Evolutionary conservation across 2,888 invertebrate species (phyloP), one percentile per base, ranked within the genome.

Genomic region (Drosophila robusta): DNA sequence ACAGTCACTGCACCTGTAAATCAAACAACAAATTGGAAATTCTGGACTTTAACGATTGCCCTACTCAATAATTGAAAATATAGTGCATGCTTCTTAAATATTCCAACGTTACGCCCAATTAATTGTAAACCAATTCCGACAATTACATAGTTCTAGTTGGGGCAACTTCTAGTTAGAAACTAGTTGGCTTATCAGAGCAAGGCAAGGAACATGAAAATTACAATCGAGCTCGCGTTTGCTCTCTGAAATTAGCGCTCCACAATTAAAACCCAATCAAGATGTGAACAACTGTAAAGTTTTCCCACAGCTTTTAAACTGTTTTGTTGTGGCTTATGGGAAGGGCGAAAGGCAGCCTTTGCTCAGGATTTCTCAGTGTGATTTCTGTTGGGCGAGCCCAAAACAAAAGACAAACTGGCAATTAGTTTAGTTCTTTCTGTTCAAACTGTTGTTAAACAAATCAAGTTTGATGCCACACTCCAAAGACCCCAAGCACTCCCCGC

Each of bases 221-320:
- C 45, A 61, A 65, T 61, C 38, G 52, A 56, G 72, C 45, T 71
- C 45, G 39, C 56, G 51, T 71, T 65, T 49, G 52, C 50, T 52
- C 82, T 42, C 67, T 62, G 45, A 75, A 86, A 82, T 82, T 86
- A 74, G 71, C 68, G 69, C 26, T 51, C 24, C 55, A 70, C 64
- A 87, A 87, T 82, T 83, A 83, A 87, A 78, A 84, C 62, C 79
- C 85, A 84, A 84, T 84, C 81, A 81, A 84, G 76, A 75, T 70
- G 80, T 54, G 69, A 66, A 58, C 74, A 80, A 86, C 75, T 72
- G 72, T 73, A 71, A 82, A 84, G 52, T 82, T 84, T 84, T 75
- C 75, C 85, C 82, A 84, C 81, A 75, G 76, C 71, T 70, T 69
- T 81, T 64, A 39, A 75, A 49, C 70, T 61, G 69, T 60, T 73